These are phyloP conservation scores for Crax fasciolata DNA, from an alignment of 2,797 vertebrate genomes.

Conservation along the genomic window DNA sequence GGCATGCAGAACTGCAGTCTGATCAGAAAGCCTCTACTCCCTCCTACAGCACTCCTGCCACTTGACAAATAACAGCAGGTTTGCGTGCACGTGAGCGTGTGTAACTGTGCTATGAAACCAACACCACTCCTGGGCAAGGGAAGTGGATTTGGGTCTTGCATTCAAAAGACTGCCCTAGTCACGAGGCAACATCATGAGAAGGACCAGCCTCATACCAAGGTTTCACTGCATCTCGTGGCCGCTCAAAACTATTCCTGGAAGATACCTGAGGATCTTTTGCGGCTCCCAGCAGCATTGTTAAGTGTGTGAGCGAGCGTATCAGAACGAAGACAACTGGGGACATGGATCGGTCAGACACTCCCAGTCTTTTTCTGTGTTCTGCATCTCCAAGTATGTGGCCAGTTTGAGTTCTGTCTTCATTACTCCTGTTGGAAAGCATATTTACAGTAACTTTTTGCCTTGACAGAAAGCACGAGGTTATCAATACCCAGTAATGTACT, in stretches of 20 bases:
- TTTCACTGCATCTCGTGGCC: background rate
- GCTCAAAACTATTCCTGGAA: background rate
- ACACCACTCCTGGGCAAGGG: background rate
- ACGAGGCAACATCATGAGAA: background rate
- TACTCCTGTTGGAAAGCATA: background rate
- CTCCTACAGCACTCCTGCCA: background rate
- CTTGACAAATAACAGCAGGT: background rate
- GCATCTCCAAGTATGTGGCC: slow-evolving; percentile 90
- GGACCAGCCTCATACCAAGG: background rate
- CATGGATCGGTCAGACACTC: slow-evolving; percentile 86
- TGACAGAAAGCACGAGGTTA: background rate
- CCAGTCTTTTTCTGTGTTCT: slow-evolving; percentile 66
- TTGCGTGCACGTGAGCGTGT: accelerated
- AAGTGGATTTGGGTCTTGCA: background rate
- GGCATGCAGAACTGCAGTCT: background rate
- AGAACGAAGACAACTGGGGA: slow-evolving; percentile 85
- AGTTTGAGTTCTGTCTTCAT: slow-evolving; percentile 86
- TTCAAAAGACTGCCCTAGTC: background rate
- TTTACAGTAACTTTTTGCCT: background rate
- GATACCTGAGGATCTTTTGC: slow-evolving; percentile 81
- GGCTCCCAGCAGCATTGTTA: slow-evolving; percentile 90
- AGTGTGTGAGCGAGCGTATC: slow-evolving; percentile 89
- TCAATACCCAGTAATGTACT: background rate
- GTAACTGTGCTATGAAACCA: background rate
- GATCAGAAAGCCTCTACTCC: background rate